Base-by-base conservation (phyloP, 2,797 vertebrate genomes). In the Australoheros facetus region DNA sequence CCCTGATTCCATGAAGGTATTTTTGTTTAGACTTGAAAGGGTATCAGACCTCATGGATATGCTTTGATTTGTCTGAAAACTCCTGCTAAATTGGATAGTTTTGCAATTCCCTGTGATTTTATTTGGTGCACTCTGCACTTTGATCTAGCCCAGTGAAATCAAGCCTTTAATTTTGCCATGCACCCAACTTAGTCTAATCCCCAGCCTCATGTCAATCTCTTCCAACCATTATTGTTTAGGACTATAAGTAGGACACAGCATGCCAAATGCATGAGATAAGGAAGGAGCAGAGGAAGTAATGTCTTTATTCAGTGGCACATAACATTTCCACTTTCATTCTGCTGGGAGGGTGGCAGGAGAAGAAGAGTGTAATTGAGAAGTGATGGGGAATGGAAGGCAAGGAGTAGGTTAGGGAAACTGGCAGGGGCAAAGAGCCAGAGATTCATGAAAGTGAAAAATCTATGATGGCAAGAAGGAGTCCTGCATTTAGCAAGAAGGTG, bases 11-110 rank as follows among this genome's bases (percentile, higher is more conserved):
- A 26, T 32, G 11, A 82, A 82, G 19, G 2, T 75, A 23, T 64
- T 77, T 87, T 26, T 76, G 34, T 77, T 74, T 21, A 37, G 26
- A 77, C 59, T 77, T 75, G 56, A 85, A 80, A 83, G 62, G 4
- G 2, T 51, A 66, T 78, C 28, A 55, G 45, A n/a, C 19, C 12
- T 8, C 62, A 13, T 71, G 58, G 1, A 26, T 56, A 30, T 4
- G 7, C 77, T 80, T 86, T 86, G 62, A 80, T 85, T 80, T 75
- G 17, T 82, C 48, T 74, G 19, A 74, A 76, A 75, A 45, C 9
- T 4, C n/a, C 23, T 23, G 23, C 21, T 73, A 62, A 70, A 21
- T 71, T 42, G 59, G 17, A 28, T 34, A 57, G 2, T 77, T 79
- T 81, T 73, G 26, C 30, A 73, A 54, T 84, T 71, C 10, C 23